These are phyloP conservation scores for Tigriopus californicus DNA, from an alignment of 2,888 invertebrate genomes.

Conservation along the genomic window DNA sequence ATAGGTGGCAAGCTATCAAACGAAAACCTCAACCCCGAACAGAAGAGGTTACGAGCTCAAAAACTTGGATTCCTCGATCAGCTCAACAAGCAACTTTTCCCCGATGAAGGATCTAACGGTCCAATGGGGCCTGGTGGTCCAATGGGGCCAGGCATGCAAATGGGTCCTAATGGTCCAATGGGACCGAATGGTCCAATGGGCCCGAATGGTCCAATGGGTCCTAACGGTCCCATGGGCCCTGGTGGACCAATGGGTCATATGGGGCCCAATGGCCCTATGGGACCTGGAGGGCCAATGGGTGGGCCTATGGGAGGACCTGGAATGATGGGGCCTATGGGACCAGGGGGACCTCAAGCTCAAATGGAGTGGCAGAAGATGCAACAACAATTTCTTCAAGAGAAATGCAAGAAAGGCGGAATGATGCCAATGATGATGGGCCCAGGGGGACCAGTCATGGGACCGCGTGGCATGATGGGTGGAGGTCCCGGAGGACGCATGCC, in stretches of 20 bases:
- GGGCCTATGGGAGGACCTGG: conserved; percentile 18
- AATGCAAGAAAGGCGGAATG: conserved; percentile 35
- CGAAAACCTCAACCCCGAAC: conserved; percentile 88
- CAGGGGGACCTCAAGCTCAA: conserved; percentile 37
- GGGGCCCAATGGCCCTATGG: conserved; percentile 14
- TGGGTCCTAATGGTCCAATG: conserved; percentile 17
- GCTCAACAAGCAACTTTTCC: conserved; percentile 81
- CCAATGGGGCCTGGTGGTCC: conserved; percentile 17
- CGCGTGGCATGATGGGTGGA: conserved; percentile 26
- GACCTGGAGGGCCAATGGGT: conserved; percentile 19
- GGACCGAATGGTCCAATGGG: conserved; percentile 36
- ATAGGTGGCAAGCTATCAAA: conserved; percentile 79
- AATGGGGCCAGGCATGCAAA: conserved; percentile 17
- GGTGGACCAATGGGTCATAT: conserved; percentile 15
- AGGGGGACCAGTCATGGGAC: conserved; percentile 28
- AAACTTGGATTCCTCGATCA: conserved; percentile 74
- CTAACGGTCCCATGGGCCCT: conserved; percentile 17
- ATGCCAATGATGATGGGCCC: conserved; percentile 20
- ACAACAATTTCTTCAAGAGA: conserved; percentile 60
- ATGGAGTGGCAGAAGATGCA: conserved; percentile 82
- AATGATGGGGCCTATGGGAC: conserved; percentile 19
- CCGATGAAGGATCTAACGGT: conserved; percentile 35
- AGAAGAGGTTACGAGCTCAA: conserved; percentile 79
- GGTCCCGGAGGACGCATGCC: conserved; percentile 31
- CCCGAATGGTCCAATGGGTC: conserved; percentile 20